Base-by-base conservation (phyloP, 2,888 invertebrate genomes). In the Melipona bicolor region DNA sequence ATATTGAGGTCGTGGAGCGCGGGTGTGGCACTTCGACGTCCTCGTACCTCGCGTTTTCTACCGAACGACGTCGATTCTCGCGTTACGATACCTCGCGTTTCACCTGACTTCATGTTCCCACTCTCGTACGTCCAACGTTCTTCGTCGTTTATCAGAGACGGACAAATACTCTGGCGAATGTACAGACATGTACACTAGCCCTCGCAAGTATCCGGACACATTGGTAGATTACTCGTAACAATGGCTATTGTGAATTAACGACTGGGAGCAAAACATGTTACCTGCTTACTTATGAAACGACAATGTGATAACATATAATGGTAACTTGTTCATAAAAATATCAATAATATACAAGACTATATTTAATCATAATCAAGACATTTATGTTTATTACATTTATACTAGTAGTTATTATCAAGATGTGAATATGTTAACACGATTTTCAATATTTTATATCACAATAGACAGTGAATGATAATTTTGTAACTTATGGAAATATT, bases 1-100 rank as follows among this genome's bases (percentile, higher is more conserved):
- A 89, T 88, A 91, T 90, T 85, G 88, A 91, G 91, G 90, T 89
- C 87, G 88, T 70, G 67, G 54, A 15, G 61, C 67, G 87, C 88
- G 89, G 90, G 91, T 88, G 91, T 87, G 90, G 88, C 87, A 80
- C 73, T 72, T 77, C 5, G 43, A 54, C 52, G 71, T 24, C n/a
- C 56, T 71, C 59, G 71, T 49, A 24, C 27, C 59, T 50, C 27
- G 61, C 49, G 82, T 67, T 71, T 36, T 70, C 54, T 71, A 64
- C 64, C 86, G n/a, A 49, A 17, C 64, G 19, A 78, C 69, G 50
- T 77, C 78, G 17, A 64, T 64, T 70, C 79, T 64, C 78, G 54
- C 77, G 64, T 74, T 52, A 59, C 56, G 62, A 21, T 76, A 36
- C 43, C 24, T 4, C 27, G 69, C 67, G 65, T 78, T 64, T 67